Percentiles rank a stretch among this genome's conserved stretches.
phyloP scores from a whole-genome alignment of 2,888 invertebrate genomes.

The Lasioglossum villosulum region DNA sequence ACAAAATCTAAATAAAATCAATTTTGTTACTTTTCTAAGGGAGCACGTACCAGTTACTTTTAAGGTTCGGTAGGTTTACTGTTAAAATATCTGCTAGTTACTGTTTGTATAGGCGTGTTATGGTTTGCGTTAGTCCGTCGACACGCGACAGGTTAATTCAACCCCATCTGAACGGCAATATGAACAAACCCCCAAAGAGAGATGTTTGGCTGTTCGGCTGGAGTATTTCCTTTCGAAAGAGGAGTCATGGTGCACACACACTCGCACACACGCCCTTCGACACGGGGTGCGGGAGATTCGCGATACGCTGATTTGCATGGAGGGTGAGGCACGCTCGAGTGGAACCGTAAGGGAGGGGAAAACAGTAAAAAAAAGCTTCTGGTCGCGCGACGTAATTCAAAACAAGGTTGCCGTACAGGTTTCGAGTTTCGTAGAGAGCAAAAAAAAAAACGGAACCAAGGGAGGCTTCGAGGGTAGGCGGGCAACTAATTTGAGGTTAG shows the following conservation, averaged over 20 bases:
- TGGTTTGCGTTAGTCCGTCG: background rate
- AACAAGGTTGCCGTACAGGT: constrained; percentile 70
- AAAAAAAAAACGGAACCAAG: constrained; percentile 15
- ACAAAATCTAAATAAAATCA: no score
- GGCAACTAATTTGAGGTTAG: constrained; percentile 79
- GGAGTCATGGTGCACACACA: constrained; percentile 45
- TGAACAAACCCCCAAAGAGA: constrained; percentile 46
- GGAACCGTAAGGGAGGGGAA: constrained; percentile 47
- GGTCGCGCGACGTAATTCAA: constrained; percentile 65
- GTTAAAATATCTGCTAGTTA: background rate
- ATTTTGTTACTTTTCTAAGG: no score
- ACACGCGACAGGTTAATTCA: constrained; percentile 41
- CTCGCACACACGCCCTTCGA: constrained; percentile 26
- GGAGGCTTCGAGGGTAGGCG: constrained; percentile 59
- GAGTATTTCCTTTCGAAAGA: constrained; percentile 47
- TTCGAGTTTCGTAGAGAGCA: constrained; percentile 60
- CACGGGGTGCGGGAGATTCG: constrained; percentile 68
- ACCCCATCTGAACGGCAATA: constrained; percentile 32
- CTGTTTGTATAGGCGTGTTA: background rate
- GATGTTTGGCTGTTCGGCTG: constrained; percentile 32
- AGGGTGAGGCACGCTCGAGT: constrained; percentile 59
- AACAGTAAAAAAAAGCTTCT: constrained; percentile 48
- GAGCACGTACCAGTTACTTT: no score
- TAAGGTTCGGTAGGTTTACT: no score
- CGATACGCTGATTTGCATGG: constrained; percentile 73